Conservation (phyloP, 2,113 vertebrate genomes). For the Lagopus leucura region DNA sequence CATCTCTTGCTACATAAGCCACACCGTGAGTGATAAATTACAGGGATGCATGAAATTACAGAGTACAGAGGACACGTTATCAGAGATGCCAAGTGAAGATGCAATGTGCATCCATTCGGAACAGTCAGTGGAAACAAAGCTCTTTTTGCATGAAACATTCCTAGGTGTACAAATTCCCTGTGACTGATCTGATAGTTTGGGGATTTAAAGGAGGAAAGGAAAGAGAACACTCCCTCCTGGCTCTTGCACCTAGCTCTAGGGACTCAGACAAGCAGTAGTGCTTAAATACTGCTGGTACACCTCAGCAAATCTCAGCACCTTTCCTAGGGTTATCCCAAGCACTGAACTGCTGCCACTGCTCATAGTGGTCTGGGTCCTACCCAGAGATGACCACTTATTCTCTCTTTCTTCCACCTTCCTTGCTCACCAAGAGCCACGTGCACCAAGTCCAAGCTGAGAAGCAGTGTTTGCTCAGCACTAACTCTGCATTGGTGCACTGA, state of each 20-base stretch:
- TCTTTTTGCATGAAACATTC: neutral
- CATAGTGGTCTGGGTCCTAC: neutral
- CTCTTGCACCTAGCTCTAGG: neutral
- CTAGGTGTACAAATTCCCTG: neutral
- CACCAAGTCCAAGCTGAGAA: neutral
- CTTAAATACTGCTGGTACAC: neutral
- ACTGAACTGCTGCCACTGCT: neutral
- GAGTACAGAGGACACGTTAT: neutral
- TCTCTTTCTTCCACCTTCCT: neutral
- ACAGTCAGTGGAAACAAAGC: neutral
- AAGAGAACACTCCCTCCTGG: neutral
- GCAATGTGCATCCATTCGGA: neutral
- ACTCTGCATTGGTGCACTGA: neutral
- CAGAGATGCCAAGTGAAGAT: neutral
- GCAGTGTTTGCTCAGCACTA: neutral
- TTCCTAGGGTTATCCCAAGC: neutral
- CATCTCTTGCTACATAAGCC: neutral
- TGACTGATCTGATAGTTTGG: neutral
- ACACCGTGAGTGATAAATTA: neutral
- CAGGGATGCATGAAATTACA: neutral
- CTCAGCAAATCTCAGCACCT: neutral
- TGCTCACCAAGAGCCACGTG: accelerated
- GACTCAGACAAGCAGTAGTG: neutral
- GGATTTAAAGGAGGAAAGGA: neutral
- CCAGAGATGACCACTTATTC: accelerated